Evolutionary conservation across 2,888 invertebrate species (phyloP).

Genomic region (Lithophane semibrunnea): DNA sequence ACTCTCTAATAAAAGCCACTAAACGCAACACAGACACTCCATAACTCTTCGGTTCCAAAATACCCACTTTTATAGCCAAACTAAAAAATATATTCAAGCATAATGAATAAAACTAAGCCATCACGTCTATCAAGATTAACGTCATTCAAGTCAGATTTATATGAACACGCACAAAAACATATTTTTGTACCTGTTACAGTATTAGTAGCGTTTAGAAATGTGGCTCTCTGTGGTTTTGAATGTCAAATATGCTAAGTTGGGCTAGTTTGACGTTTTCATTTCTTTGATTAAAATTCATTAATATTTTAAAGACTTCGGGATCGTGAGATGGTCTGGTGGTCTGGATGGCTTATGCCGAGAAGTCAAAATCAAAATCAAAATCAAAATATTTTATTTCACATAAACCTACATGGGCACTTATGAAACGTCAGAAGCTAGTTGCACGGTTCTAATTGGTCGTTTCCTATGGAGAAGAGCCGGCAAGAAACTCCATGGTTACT

Average conservation of each 20-base stretch:
- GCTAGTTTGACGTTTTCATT: slow-evolving; percentile 15
- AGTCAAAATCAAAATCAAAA: too few species aligned
- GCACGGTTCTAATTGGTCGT: too few species aligned
- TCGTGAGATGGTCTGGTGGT: background rate
- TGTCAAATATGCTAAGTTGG: slow-evolving; percentile 61
- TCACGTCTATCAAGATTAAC: slow-evolving; percentile 69
- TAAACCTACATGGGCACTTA: too few species aligned
- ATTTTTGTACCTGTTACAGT: slow-evolving; percentile 66
- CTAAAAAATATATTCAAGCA: slow-evolving; percentile 61
- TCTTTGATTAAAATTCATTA: background rate
- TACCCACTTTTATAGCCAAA: slow-evolving; percentile 58
- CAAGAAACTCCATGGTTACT: too few species aligned
- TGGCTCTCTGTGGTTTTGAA: slow-evolving; percentile 52
- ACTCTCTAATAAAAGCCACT: background rate
- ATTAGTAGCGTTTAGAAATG: slow-evolving; percentile 64
- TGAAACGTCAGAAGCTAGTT: too few species aligned
- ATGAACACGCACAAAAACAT: slow-evolving; percentile 67
- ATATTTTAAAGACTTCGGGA: background rate
- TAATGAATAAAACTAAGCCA: slow-evolving; percentile 68
- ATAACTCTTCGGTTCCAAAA: slow-evolving; percentile 41
- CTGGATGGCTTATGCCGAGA: too few species aligned
- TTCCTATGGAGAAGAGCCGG: too few species aligned
- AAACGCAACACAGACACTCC: background rate
- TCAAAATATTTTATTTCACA: too few species aligned
- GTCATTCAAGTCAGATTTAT: slow-evolving; percentile 70